These are phyloP conservation scores for Peromyscus leucopus DNA, from an alignment of 2,113 vertebrate genomes.

Conservation along the genomic window DNA sequence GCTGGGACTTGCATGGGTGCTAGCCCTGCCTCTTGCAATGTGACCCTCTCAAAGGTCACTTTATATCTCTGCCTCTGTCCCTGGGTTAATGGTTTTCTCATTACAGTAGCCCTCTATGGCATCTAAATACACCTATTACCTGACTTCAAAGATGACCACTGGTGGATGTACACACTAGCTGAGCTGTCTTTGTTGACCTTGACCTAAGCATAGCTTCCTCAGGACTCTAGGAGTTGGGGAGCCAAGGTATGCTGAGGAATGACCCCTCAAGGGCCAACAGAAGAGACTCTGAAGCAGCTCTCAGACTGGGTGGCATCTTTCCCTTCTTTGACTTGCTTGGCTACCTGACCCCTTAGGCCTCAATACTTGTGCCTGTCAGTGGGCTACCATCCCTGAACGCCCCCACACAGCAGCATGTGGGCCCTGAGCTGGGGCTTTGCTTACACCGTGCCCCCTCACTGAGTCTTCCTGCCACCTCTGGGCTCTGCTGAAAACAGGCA, in stretches of 20 bases:
- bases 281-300: background rate
- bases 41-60: background rate
- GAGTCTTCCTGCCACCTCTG: background rate
- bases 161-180: background rate
- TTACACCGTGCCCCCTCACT: background rate
- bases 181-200: background rate
- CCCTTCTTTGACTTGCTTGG: background rate
- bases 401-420: too few relatives aligned
- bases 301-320: background rate
- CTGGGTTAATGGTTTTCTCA: background rate
- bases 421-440: too few relatives aligned
- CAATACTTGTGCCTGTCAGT: background rate
- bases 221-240: background rate
- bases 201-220: background rate
- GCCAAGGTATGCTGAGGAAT: background rate
- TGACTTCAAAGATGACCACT: background rate
- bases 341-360: background rate
- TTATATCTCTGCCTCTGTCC: background rate
- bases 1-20: background rate
- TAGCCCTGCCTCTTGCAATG: background rate
- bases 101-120: too few relatives aligned
- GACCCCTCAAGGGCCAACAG: background rate
- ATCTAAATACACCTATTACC: background rate
- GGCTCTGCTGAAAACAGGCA: background rate
- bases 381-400: background rate